Percentiles rank a stretch among this genome's conserved stretches.
phyloP scores from a whole-genome alignment of 2,797 vertebrate species.

The Chrysolophus pictus region DNA sequence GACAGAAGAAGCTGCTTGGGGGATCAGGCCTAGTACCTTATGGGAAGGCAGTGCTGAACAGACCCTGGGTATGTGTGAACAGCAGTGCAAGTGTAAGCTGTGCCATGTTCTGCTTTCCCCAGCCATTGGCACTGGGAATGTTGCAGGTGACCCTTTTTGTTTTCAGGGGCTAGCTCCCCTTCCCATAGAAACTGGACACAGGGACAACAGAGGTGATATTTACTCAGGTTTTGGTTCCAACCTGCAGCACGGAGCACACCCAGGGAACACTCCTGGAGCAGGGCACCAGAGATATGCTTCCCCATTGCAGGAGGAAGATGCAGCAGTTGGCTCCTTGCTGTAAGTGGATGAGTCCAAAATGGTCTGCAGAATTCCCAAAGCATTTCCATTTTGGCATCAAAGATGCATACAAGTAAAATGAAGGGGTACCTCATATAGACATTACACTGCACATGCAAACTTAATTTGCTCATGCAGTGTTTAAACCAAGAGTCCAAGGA shows the following conservation, averaged over 20 bases:
- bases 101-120: neutral
- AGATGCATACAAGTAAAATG: accelerated
- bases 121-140: neutral
- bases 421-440: neutral
- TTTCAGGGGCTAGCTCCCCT: neutral
- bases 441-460: neutral
- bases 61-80: neutral
- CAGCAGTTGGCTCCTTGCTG: neutral
- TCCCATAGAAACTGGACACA: neutral
- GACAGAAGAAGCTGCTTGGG: neutral
- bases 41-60: neutral
- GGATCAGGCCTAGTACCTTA: neutral
- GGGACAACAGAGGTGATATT: neutral
- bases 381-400: neutral
- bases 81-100: neutral
- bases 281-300: neutral
- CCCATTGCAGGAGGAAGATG: neutral
- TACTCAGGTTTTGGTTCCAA: neutral
- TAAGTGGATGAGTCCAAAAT: neutral
- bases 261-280: neutral
- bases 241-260: accelerated
- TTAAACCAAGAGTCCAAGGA: neutral
- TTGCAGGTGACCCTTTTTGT: accelerated
- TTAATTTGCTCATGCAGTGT: neutral
- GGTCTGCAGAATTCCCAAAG: neutral